These are phyloP conservation scores for Sorex maritimensis DNA, from an alignment of 2,797 vertebrate genomes.

Conservation along the genomic window DNA sequence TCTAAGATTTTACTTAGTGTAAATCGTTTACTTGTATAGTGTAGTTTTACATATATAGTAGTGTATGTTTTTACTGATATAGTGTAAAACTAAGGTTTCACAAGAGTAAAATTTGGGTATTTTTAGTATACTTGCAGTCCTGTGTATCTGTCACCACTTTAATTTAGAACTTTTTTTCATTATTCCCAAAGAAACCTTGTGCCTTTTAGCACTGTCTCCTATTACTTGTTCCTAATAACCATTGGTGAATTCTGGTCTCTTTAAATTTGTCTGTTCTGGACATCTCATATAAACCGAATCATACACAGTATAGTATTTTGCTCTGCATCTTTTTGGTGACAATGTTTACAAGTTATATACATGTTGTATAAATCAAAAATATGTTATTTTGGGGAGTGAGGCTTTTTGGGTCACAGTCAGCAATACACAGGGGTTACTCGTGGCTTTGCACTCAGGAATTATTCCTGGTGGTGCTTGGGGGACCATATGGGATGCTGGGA, in stretches of 20 bases:
- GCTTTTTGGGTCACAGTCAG: too few relatives aligned
- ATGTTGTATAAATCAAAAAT: background rate
- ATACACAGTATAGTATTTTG: background rate
- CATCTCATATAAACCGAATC: too few relatives aligned
- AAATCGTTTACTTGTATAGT: too few relatives aligned
- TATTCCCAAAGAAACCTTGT: background rate
- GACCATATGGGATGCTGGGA: too few relatives aligned
- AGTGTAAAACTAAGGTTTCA: too few relatives aligned
- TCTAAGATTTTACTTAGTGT: too few relatives aligned
- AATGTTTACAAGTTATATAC: background rate
- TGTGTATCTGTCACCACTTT: background rate
- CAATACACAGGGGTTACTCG: too few relatives aligned
- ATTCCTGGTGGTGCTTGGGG: too few relatives aligned
- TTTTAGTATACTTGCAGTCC: background rate
- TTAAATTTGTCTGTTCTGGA: too few relatives aligned
- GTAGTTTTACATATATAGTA: too few relatives aligned
- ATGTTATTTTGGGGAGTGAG: background rate
- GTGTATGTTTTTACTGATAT: background rate
- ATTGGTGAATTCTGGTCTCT: too few relatives aligned
- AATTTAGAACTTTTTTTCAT: constrained; percentile 59
- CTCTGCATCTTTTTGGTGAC: background rate
- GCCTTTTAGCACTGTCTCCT: background rate
- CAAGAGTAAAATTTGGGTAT: constrained; percentile 24
- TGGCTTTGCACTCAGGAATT: too few relatives aligned
- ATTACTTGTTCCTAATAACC: background rate